Evolutionary conservation across 2,888 invertebrate genomes (phyloP), one percentile per base, ranked within the genome.

Genomic region (Xestobium rufovillosum): DNA sequence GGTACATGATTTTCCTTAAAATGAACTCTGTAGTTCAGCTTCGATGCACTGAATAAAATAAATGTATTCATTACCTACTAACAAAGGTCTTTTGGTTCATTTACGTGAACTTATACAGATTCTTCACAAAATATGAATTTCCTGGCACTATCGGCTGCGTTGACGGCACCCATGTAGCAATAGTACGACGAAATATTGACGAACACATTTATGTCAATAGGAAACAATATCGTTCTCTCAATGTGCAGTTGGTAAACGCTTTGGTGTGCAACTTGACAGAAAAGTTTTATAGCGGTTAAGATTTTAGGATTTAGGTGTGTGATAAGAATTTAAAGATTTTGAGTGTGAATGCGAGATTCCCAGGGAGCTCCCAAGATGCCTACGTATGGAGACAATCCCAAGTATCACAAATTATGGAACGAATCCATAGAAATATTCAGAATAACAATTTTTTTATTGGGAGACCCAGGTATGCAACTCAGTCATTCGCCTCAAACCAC

Each of bases 81-180:
- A 11, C 28, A 13, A 4, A 14, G 11, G 17, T n/a, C 9, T 28
- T 35, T 28, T 15, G 9, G 27, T 16, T n/a, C n/a, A n/a, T n/a
- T n/a, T n/a, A 13, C 26, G 28, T 23, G 27, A 27, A 14, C 13
- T 3, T 34, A 34, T 15, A 9, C 27, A 42, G 39, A 33, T 44
- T 44, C 36, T 40, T 30, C 25, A 10, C 36, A 12, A 32, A 16
- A 13, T 34, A 26, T 34, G 10, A 25, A 1, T 42, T 50, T 16
- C 44, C 42, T 14, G 45, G 44, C 19, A 42, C 45, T 26, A 41
- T 52, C 13, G 50, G 53, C 4, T 46, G 45, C 16, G 31, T 56
- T 14, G 50, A 53, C 39, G 50, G 50, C 23, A 55, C 53, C 4
- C 52, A 54, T 41, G 46, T 54, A 3, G 51, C 51, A 9, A 53